Evolutionary conservation across 2,888 invertebrate genomes (phyloP), one percentile per base, ranked within the genome.

Genomic region (Meandrusa payeni): DNA sequence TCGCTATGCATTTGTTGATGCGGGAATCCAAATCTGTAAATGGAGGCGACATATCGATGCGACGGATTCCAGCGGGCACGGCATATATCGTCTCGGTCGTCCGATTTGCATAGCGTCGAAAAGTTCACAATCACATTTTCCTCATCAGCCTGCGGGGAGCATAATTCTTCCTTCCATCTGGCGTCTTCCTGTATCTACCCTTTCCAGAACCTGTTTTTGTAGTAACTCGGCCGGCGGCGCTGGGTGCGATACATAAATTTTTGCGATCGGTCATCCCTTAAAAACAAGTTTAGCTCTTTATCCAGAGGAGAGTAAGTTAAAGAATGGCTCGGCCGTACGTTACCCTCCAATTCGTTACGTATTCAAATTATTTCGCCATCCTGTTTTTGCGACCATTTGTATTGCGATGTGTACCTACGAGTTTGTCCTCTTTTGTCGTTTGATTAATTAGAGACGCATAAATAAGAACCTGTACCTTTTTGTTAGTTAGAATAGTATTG

Each of bases 231-330:
- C 83, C 86, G 78, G 71, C 81, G 85, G 86, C 86, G 61, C 55
- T 76, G 76, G 77, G 73, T 69, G 70, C 78, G 82, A 83, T 87
- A 87, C 86, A 88, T 87, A 88, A 82, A 88, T 88, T 86, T 82
- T 65, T 75, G 78, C 80, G 74, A 82, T 80, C 85, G 88, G 88
- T 85, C 88, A 87, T 88, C 88, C 88, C 87, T 87, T 87, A 81
- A 88, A 86, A 85, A 85, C 83, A 85, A 83, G 83, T 86, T 86
- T 79, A 83, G 81, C 86, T 85, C 83, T 86, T 83, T 82, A 86
- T 86, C 78, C 79, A 62, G 64, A 65, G 69, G 68, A 74, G 76
- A 82, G 77, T 69, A 76, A 77, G 80, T 79, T 81, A 70, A 86
- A 86, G 85, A 85, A 86, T 83, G 75, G 81, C 69, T 59, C 75